Evolutionary conservation across 2,797 vertebrate species (phyloP).

Genomic region (Parotocinclus haroldoi): DNA sequence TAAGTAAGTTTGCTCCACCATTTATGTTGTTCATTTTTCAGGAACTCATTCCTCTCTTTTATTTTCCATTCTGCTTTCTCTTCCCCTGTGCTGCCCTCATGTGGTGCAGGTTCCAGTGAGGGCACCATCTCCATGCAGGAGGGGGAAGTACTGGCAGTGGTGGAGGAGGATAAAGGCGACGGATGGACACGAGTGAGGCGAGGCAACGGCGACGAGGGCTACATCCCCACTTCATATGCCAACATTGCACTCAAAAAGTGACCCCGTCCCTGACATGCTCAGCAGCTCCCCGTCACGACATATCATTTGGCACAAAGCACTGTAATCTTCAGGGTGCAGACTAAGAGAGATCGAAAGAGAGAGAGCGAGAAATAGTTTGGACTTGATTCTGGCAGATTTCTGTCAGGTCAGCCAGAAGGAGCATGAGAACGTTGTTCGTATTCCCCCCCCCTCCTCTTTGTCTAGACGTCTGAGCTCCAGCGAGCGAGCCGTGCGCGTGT

Average conservation of each 20-base stretch:
- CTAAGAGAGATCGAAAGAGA: neutral
- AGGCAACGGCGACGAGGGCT: slow-evolving; percentile 83
- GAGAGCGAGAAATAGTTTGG: neutral
- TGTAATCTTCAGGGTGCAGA: neutral
- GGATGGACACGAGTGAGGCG: slow-evolving; percentile 86
- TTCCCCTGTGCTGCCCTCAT: neutral
- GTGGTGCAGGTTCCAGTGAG: slow-evolving; percentile 79
- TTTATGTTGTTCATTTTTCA: too few species aligned
- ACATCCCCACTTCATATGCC: slow-evolving; percentile 88
- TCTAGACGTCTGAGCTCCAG: slow-evolving; percentile 8
- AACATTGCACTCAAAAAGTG: slow-evolving; percentile 75
- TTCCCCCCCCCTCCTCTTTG: neutral
- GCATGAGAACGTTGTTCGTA: slow-evolving; percentile 10
- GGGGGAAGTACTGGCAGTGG: slow-evolving; percentile 80
- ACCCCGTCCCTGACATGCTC: slow-evolving; percentile 39
- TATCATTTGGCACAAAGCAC: slow-evolving; percentile 24
- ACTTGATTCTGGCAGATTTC: slow-evolving; percentile 21
- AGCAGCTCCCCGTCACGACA: slow-evolving; percentile 29
- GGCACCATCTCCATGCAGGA: slow-evolving; percentile 88
- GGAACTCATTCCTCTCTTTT: too few species aligned
- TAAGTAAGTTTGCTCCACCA: too few species aligned
- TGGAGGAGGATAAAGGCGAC: slow-evolving; percentile 89
- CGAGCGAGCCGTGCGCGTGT: slow-evolving; percentile 1
- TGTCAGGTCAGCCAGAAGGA: slow-evolving; percentile 22
- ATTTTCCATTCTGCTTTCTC: too few species aligned